Evolutionary conservation across 2,797 vertebrate genomes (phyloP), one percentile per base, ranked within the genome.

Genomic region (Taeniopygia guttata): DNA sequence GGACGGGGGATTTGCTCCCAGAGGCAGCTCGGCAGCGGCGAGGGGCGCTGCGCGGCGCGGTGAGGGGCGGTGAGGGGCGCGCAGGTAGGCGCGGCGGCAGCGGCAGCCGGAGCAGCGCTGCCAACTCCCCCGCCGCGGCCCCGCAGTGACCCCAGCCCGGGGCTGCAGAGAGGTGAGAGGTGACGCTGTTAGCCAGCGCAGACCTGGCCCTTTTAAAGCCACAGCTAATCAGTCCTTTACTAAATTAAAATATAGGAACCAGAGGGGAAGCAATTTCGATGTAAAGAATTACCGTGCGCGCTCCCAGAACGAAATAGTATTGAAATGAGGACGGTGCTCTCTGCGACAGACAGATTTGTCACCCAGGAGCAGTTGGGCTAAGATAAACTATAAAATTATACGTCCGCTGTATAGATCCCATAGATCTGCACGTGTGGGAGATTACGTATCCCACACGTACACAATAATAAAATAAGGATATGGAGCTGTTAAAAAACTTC

Each of bases 191-290:
- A 96, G 90, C 93, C 60, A 58, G 87, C 32, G 55, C 94, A 77
- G 96, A 88, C 91, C 93, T 91, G 96, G 95, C 92, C 96, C 92
- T 94, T 94, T 87, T 85, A 92, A 94, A 96, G 94, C 90, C 94
- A 42, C 93, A 94, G 91, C 91, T 96, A 94, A 96, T 96, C 94
- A 96, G 84, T 89, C 93, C 93, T 96, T 89, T 34, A 23, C 87
- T 95, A 95, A 95, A 95, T 96, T 94, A 93, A 95, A 95, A 84
- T 30, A 30, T 81, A 75, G 92, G 84, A 54, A 92, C 75, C 84
- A 81, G 93, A 85, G 91, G 82, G 92, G 84, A 94, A 87, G 96
- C 87, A 68, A 94, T 96, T 96, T 95, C 94, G 95, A 96, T 96
- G 95, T 90, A 34, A 93, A 87, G 86, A 95, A 92, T 96, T 95